A percentile compares a stretch with the other conserved stretches of the same genome.
These are phyloP conservation scores for Drosophila eohydei DNA, from an alignment of 2,888 invertebrate genomes.

Conservation along the genomic window DNA sequence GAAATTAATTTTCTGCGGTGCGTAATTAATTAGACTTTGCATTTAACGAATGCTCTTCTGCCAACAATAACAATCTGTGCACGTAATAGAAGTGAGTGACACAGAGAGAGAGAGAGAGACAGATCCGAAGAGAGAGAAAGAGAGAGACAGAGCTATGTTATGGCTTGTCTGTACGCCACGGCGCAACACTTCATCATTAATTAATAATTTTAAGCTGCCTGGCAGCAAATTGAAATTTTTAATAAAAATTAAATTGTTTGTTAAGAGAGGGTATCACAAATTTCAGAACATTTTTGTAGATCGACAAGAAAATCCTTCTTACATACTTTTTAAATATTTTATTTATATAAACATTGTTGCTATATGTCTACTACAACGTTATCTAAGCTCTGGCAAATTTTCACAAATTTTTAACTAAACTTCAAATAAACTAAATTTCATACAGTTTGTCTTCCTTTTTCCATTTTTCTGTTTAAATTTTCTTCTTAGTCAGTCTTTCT, in stretches of 20 bases:
- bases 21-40: constrained; percentile 71
- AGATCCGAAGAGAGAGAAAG: no score
- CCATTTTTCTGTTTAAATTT: no score
- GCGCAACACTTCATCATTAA: constrained; percentile 12
- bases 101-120: neutral
- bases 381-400: no score
- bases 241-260: constrained; percentile 1
- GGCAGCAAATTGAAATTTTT: constrained; percentile 9
- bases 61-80: constrained; percentile 23
- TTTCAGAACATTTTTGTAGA: neutral
- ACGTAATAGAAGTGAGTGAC: neutral
- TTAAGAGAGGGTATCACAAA: neutral
- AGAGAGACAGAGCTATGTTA: neutral
- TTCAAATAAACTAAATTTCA: no score
- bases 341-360: no score
- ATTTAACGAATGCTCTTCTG: constrained; percentile 30
- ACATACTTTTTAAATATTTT: no score
- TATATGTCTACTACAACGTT: no score
- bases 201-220: constrained; percentile 36
- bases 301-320: no score
- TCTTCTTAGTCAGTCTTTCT: no score
- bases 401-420: no score
- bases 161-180: neutral
- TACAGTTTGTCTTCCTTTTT: no score
- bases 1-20: constrained; percentile 64